phyloP scores from a whole-genome alignment of 2,797 vertebrate genomes.

The Leptatherina wallacei region DNA sequence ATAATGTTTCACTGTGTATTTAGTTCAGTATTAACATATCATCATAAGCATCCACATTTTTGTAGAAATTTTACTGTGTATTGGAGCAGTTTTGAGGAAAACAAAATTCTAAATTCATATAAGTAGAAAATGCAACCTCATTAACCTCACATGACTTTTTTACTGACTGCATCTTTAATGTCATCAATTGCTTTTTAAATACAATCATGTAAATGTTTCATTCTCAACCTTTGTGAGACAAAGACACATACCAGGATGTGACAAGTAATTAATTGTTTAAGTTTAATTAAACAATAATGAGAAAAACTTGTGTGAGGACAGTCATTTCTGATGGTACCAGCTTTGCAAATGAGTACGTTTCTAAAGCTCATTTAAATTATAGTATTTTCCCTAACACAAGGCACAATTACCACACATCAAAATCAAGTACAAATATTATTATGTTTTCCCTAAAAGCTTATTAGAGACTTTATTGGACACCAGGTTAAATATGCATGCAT shows the following conservation, averaged over 20 bases:
- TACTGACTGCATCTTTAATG: too few relatives aligned
- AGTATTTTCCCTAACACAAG: not conserved
- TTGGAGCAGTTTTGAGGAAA: too few relatives aligned
- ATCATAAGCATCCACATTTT: not conserved
- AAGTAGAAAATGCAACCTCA: not conserved
- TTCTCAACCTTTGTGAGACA: not conserved
- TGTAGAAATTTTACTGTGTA: not conserved
- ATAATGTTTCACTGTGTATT: not conserved
- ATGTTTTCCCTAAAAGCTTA: constrained; percentile 3
- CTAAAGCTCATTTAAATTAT: not conserved
- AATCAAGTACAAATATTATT: not conserved
- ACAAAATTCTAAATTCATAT: too few relatives aligned
- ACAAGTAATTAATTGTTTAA: not conserved
- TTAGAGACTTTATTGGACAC: constrained; percentile 24
- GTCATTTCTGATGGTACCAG: too few relatives aligned
- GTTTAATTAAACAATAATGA: not conserved
- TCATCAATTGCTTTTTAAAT: not conserved
- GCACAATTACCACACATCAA: not conserved
- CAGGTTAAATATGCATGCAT: constrained; percentile 26
- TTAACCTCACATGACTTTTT: not conserved
- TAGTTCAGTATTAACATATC: not conserved
- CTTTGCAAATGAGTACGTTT: not conserved
- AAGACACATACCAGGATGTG: not conserved
- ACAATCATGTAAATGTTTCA: not conserved
- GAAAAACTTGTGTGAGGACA: not conserved